These are phyloP conservation scores for Campylomormyrus numenius DNA, from an alignment of 2,113 vertebrate species.

Conservation along the genomic window DNA sequence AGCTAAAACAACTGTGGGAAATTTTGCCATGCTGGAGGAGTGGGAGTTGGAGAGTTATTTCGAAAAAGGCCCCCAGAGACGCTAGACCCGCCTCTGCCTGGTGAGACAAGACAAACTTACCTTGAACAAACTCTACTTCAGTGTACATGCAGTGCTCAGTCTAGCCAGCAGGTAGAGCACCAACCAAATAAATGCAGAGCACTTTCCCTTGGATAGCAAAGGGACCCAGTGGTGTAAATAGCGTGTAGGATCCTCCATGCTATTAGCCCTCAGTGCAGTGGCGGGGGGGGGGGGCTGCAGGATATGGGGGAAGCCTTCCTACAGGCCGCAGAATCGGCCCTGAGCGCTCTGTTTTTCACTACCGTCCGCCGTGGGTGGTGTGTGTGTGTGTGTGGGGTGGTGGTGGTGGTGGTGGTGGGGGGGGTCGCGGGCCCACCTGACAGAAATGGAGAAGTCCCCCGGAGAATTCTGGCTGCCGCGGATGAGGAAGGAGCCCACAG, in stretches of 20 bases:
- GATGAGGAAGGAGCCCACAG: conserved; percentile 80
- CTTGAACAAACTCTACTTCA: background rate
- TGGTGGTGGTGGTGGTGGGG: background rate
- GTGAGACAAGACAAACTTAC: background rate
- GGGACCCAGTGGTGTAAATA: background rate
- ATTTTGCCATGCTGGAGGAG: background rate
- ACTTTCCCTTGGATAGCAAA: background rate
- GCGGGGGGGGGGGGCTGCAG: too few species aligned
- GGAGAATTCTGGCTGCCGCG: conserved; percentile 85
- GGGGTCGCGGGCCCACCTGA: conserved; percentile 65
- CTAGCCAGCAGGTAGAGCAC: background rate
- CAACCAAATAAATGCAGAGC: background rate
- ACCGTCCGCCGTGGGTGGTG: background rate
- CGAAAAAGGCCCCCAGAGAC: background rate
- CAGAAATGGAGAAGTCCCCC: conserved; percentile 93
- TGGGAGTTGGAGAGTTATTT: background rate
- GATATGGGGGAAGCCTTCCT: background rate
- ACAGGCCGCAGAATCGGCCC: background rate
- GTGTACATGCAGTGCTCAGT: background rate
- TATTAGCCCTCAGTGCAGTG: background rate
- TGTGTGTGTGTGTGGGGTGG: background rate
- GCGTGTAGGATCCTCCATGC: background rate
- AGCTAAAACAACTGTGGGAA: background rate
- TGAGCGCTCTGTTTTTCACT: background rate
- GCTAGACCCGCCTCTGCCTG: background rate